Evolutionary conservation across 2,113 vertebrate genomes (phyloP).

Genomic region (Oncorhynchus tshawytscha): DNA sequence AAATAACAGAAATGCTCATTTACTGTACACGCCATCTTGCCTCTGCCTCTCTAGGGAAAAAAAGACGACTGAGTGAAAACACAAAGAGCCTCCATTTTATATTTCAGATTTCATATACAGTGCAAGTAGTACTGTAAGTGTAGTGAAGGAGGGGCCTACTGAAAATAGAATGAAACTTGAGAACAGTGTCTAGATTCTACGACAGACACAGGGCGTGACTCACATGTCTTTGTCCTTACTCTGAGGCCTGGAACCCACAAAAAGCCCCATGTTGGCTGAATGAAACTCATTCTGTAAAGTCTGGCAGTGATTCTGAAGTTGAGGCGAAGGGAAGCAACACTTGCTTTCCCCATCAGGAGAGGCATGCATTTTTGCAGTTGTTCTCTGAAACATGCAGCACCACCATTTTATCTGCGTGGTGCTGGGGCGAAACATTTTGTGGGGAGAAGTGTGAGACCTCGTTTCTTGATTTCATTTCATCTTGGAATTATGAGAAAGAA

Average conservation of each 20-base stretch:
- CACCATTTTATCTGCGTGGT: constrained; percentile 32
- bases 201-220: constrained; percentile 14
- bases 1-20: constrained; percentile 48
- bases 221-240: constrained; percentile 18
- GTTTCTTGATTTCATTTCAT: not conserved
- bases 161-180: constrained; percentile 19
- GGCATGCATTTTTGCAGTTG: not conserved
- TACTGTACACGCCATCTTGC: constrained; percentile 33
- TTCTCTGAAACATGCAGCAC: not conserved
- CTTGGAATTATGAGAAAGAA: not conserved
- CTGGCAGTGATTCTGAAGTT: constrained; percentile 18
- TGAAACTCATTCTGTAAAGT: constrained; percentile 11
- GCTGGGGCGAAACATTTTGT: constrained; percentile 23
- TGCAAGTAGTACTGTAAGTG: not conserved
- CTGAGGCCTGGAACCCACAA: constrained; percentile 4
- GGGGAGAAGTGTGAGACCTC: not conserved
- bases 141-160: not conserved
- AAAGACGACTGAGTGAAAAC: constrained; percentile 3
- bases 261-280: constrained; percentile 10
- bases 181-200: constrained; percentile 18
- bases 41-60: constrained; percentile 41
- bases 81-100: constrained; percentile 25
- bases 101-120: not conserved
- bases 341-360: constrained; percentile 5
- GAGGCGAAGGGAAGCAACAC: not conserved